Evolutionary conservation across 2,113 vertebrate species (phyloP).

Genomic region (Nibea albiflora): DNA sequence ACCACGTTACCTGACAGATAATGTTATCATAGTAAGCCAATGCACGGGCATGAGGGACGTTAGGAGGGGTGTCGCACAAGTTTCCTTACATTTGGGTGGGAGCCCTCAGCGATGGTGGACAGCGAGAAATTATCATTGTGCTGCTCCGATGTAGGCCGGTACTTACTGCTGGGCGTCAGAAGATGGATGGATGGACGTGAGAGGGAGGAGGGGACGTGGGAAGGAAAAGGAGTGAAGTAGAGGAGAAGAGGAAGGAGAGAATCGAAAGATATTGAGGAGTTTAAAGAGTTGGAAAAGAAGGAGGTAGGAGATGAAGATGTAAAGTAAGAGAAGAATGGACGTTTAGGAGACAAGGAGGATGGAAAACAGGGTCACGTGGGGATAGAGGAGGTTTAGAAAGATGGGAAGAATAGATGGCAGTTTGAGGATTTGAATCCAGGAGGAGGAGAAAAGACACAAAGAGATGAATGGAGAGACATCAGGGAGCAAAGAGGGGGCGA

Average conservation of each 20-base stretch:
- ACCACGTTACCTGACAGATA: conserved; percentile 90
- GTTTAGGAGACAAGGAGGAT: neutral
- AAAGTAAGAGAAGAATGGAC: neutral
- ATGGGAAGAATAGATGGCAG: neutral
- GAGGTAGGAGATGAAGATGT: neutral
- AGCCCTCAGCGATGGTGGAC: conserved; percentile 99
- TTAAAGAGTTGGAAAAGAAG: neutral
- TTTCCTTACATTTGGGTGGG: conserved; percentile 99
- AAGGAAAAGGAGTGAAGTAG: conserved; percentile 11
- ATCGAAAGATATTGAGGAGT: neutral
- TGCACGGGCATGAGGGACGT: conserved; percentile 87
- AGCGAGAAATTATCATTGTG: conserved; percentile 99
- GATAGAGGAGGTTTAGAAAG: neutral
- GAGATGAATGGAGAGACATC: neutral
- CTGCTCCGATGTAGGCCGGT: conserved; percentile 95
- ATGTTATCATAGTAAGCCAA: conserved; percentile 90
- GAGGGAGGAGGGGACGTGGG: neutral
- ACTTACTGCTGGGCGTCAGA: conserved; percentile 86
- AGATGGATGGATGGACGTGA: conserved; percentile 21
- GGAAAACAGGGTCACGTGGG: neutral
- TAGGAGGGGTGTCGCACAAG: conserved; percentile 84
- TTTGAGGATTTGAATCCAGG: neutral
- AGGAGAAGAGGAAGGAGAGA: neutral
- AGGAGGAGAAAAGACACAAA: neutral
- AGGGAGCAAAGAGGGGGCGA: neutral